Conservation (phyloP, 2,888 invertebrate genomes). For the Galerucella calmariensis region DNA sequence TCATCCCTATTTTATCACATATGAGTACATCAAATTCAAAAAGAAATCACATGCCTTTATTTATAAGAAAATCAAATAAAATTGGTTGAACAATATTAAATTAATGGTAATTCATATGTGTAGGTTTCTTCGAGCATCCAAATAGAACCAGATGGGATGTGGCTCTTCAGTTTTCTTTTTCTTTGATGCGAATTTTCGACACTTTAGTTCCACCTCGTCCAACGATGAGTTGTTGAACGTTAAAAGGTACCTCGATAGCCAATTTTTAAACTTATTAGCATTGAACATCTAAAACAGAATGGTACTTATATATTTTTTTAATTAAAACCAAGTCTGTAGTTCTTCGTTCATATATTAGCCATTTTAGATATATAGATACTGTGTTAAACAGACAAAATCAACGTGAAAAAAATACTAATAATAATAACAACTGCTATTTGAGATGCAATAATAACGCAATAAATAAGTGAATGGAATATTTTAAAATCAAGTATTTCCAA, state of each 20-base stretch:
- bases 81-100: neutral
- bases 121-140: neutral
- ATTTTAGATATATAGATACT: too few species aligned
- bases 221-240: constrained; percentile 5
- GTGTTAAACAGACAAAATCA: too few species aligned
- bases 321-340: too few species aligned
- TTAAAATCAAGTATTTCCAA: too few species aligned
- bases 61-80: neutral
- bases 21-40: too few species aligned
- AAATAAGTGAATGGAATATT: too few species aligned
- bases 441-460: too few species aligned
- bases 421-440: too few species aligned
- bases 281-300: constrained; percentile 6
- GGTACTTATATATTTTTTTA: too few species aligned
- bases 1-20: too few species aligned
- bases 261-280: constrained; percentile 1
- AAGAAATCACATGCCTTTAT: neutral
- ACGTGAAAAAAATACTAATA: too few species aligned
- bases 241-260: neutral
- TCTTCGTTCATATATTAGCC: too few species aligned
- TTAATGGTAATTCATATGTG: neutral
- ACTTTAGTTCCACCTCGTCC: constrained; percentile 1
- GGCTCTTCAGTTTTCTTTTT: neutral
- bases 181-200: neutral
- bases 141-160: constrained; percentile 2